Evolutionary conservation across 1,140 invertebrate genomes (phyloP), one percentile per base, ranked within the genome.

Genomic region (Drosophila lacteicornis): DNA sequence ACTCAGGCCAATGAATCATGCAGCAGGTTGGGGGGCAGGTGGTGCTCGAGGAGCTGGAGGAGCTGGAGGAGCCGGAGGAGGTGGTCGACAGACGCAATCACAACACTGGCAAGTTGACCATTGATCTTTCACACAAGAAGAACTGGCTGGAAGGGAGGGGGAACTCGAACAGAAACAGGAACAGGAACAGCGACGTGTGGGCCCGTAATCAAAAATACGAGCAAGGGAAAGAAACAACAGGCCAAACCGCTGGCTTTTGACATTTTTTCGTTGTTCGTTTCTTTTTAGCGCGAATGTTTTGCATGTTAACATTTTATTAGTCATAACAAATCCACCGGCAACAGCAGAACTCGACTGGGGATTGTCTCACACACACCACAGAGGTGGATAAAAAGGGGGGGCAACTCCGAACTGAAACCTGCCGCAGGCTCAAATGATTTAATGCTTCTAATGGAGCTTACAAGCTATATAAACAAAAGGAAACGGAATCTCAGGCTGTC

Each of bases 271-370:
- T 58, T 67, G 42, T 61, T 75, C 49, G 42, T 67, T 62, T 70
- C 65, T 78, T 77, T 88, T 79, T 79, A 79, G 70, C 67, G 79
- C 82, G 82, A 90, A 79, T 82, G 74, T 86, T 91, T 91, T 87
- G 86, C 86, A 91, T 91, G 82, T 91, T 91, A 91, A 91, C 87
- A 91, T 87, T 91, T 86, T 91, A 91, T 91, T 91, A 91, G 86
- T 91, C 86, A 91, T 91, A 91, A 85, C 84, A 88, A 74, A 75
- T 57, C 68, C 71, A 66, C 74, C 63, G 60, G 49, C 45, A 55
- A 75, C 57, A 19, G 53, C 25, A 79, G 61, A 75, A 60, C 43
- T 33, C 51, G 70, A 82, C 59, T 70, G 58, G 51, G 50, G 59
- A 70, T 65, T 65, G 59, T 67, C 59, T 68, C 47, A 22, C 51